phyloP scores from a whole-genome alignment of 2,888 invertebrate genomes.

The Strigamia transsilvanica region DNA sequence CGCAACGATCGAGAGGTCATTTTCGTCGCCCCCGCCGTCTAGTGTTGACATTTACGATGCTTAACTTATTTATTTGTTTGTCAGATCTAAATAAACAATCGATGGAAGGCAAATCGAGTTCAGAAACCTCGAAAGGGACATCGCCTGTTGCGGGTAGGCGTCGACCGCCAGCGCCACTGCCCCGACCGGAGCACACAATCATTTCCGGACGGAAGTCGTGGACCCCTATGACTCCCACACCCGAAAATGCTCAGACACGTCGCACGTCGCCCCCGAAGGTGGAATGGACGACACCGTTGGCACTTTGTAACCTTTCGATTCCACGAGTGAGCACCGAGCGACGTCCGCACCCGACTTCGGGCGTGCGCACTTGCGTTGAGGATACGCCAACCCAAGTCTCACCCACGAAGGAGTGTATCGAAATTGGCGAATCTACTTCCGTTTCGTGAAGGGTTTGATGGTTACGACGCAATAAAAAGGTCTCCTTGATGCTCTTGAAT shows the following conservation, averaged over 20 bases:
- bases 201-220: not conserved
- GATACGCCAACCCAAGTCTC: not conserved
- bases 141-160: not conserved
- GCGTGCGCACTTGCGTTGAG: no score
- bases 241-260: not conserved
- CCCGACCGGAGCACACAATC: constrained; percentile 48
- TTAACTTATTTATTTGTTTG: no score
- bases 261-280: not conserved
- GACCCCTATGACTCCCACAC: not conserved
- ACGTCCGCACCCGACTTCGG: not conserved
- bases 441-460: not conserved
- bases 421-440: not conserved
- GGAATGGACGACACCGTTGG: not conserved
- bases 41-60: no score
- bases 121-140: not conserved
- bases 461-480: no score
- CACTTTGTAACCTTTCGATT: not conserved
- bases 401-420: not conserved
- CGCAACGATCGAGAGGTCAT: no score
- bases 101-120: not conserved
- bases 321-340: not conserved
- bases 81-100: not conserved
- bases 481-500: no score
- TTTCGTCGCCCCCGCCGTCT: no score
- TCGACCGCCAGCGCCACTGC: constrained; percentile 41